Conservation (phyloP, 2,888 invertebrate species). For the Stenolophus ochropezus region DNA sequence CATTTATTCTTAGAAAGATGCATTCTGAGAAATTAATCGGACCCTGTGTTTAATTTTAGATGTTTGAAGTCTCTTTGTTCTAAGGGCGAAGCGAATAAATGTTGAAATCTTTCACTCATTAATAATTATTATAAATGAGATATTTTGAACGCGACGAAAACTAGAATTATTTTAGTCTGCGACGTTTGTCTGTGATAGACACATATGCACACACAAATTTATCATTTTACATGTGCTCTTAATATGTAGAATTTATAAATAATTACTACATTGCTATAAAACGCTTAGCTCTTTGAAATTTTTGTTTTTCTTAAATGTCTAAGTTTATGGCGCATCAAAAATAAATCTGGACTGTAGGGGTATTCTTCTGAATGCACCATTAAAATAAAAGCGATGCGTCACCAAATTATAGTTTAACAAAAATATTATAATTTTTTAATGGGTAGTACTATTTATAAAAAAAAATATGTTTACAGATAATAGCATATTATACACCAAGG, state of each 20-base stretch:
- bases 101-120: background rate
- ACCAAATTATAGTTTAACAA: too few relatives aligned
- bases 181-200: background rate
- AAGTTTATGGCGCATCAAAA: too few relatives aligned
- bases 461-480: too few relatives aligned
- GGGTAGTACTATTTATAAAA: too few relatives aligned
- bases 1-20: conserved; percentile 68
- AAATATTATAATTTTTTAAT: too few relatives aligned
- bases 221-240: conserved; percentile 24
- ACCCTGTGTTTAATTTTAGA: conserved; percentile 33
- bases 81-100: too few relatives aligned
- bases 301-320: too few relatives aligned
- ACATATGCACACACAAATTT: conserved; percentile 16
- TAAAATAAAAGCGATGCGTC: too few relatives aligned
- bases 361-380: too few relatives aligned
- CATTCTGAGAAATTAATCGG: conserved; percentile 73
- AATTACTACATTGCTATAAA: conserved; percentile 15
- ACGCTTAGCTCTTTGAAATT: too few relatives aligned
- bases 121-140: background rate
- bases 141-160: background rate
- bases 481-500: too few relatives aligned
- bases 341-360: too few relatives aligned
- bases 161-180: background rate
- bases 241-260: conserved; percentile 38
- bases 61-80: conserved; percentile 14